Base-by-base conservation (phyloP, 1,140 invertebrate species). In the Heliconius eleuchia region DNA sequence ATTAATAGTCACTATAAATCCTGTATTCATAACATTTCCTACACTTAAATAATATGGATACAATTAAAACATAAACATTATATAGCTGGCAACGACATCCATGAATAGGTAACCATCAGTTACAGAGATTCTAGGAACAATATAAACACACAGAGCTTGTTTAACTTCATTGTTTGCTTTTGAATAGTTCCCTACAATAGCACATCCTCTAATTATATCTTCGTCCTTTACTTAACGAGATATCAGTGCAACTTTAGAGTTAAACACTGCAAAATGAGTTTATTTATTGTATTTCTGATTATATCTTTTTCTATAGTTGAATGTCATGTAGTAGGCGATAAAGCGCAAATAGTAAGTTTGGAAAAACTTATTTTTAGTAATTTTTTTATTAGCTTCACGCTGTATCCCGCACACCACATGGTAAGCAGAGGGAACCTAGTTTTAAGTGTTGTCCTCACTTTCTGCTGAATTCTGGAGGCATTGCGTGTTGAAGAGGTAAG, bases 301-400 rank as follows among this genome's bases (percentile, higher is more conserved):
- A 66, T 66, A 16, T 66, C 60, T 13, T 23, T 83, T n/a, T 13
- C 70, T 73, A 11, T 80, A 27, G 74, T 82, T 77, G 27, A 85
- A 30, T 75, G 80, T 57, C 91, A 92, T 84, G 52, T 92, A 27
- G 78, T 89, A 71, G 86, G 85, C 1, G 90, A 92, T 71, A 92
- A 85, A 81, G 76, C 82, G 13, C 84, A 89, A 73, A 75, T 92
- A 82, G 90, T 92, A 85, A 88, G 88, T 81, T 78, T 18, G 30
- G 75, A 66, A 11, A 60, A 37, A 55, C 8, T 75, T 57, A 3
- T 72, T 70, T 57, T 23, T 9, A 23, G 2, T 9, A 11, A 23
- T 19, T 18, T 18, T n/a, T 18, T 18, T n/a, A 30, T 30, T 2
- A 2, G 30, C 2, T 1, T 30, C 30, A 30, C 30, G 30, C 30